Base-by-base conservation (phyloP, 2,888 invertebrate species). In the Ectemnius continuus region DNA sequence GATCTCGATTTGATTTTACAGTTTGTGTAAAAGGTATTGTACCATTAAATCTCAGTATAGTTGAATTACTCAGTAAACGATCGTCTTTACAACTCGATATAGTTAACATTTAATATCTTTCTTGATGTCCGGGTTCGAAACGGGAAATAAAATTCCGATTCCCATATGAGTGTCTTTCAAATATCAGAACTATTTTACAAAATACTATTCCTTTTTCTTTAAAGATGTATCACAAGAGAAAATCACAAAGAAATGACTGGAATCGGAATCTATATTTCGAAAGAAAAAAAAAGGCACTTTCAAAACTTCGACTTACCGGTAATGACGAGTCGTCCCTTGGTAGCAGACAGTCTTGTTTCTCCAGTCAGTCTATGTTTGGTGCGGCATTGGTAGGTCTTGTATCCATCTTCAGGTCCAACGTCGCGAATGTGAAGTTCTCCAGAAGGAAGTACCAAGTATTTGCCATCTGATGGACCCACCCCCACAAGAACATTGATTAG, bases 381-480 rank as follows among this genome's bases (percentile, higher is more conserved):
- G 85, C 97, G 94, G 91, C 98, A 98, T 92, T 97, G 97, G 91
- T 97, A 98, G 75, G 97, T 96, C 92, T 97, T 97, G 92, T 96
- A 97, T 78, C 97, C 97, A 91, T 98, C 98, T 91, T 97, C 97
- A 79, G 97, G 97, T 91, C 97, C 96, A 76, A 98, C 98, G 93
- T 98, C 97, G 89, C 97, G 95, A 87, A 98, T 97, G 91, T 98
- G 98, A 80, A 99, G 93, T 92, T 98, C 98, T 81, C 98, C 98
- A 88, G 97, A 97, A 83, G 97, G 97, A 76, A 98, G 93, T 59
- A 98, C 98, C 91, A 98, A 94, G 91, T 98, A 97, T 94, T 98
- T 97, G 86, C 97, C 97, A 92, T 98, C 98, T 98, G 93, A 67
- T 64, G 18, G 20, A 2, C 36, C 18, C 23, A 63, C 26, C 70